Base-by-base conservation (phyloP, 2,113 vertebrate species). In the Mormyrus iriodes region DNA sequence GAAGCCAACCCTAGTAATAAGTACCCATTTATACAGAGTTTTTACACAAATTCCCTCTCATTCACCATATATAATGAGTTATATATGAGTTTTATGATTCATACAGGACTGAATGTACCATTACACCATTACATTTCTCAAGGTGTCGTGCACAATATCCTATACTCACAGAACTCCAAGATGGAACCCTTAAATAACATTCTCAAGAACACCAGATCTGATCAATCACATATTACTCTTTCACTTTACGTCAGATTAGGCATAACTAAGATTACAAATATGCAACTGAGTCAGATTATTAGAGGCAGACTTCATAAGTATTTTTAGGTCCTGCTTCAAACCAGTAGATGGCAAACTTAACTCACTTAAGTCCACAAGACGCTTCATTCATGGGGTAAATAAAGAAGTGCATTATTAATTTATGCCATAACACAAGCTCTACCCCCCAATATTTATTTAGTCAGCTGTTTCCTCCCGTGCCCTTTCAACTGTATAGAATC, bases 391-490 rank as follows among this genome's bases (percentile, higher is more conserved):
- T 91, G 88, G 61, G 84, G 92, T 91, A 96, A 95, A 97, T 94
- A 96, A 97, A 97, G 96, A 95, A 48, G 91, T 86, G 92, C 92
- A 95, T 97, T 97, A 96, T 97, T 96, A 97, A 97, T 97, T 96
- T 96, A 96, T 95, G 94, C 92, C 91, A 91, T 93, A 89, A 92
- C 90, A 93, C 94, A 94, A 91, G 93, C 93, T 94, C 94, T 85
- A 89, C 91, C 91, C 91, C 92, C 93, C 95, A 95, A 95, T 97
- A 95, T 96, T 97, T 97, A 95, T 96, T 96, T 97, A 96, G 95
- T 94, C 95, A 97, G 95, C 94, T 97, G 96, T 95, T 96, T 96
- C 95, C 95, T 94, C 93, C 95, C 95, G 94, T 95, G 92, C 92
- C 95, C 90, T 92, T 95, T 95, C 95, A 95, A 95, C 91, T 93